Base-by-base conservation (phyloP, 1,140 invertebrate species). In the Drosophila gunungcola region DNA sequence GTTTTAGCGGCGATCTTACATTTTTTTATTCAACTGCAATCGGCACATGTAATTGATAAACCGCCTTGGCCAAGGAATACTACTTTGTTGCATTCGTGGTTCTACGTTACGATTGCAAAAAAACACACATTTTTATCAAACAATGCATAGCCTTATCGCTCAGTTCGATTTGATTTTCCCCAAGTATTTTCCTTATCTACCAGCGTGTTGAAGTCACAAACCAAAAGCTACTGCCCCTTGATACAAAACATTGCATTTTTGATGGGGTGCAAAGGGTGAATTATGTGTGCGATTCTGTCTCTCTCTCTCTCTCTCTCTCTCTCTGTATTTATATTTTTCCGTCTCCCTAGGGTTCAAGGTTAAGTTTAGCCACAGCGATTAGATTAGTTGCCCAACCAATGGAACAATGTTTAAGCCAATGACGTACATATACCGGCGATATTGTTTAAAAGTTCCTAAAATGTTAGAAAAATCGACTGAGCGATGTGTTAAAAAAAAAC, bases 21-120 rank as follows among this genome's bases (percentile, higher is more conserved):
- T 42, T 7, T 42, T 53, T 75, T 75, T 75, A 38, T 57, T 62
- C 55, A 84, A 73, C 73, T 86, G 82, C 54, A 53, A 49, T 75
- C n/a, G 27, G 29, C 9, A 42, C 49, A 46, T n/a, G 73, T 60
- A 48, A 62, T 53, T 53, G 57, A 73, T 46, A 36, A 38, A 27
- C 27, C 7, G 34, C 25, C 34, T 5, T 34, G 6, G n/a, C 29
- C 13, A 51, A 51, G 72, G 41, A 54, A 41, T 45, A 10, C 13
- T 46, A 70, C 72, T 39, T 76, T 76, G 73, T 76, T 68, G 73
- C 54, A 49, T 56, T 43, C 3, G 9, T 51, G 9, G 29, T 32
- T 32, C 4, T 32, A 6, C 29, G 5, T 32, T 32, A 32, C 29
- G 29, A 32, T 32, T 6, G 29, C 29, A 32, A 32, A 32, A 32